A percentile compares a stretch with the other conserved stretches of the same genome.
Conservation (phyloP, 2,797 vertebrate species). For the Selene dorsalis region DNA sequence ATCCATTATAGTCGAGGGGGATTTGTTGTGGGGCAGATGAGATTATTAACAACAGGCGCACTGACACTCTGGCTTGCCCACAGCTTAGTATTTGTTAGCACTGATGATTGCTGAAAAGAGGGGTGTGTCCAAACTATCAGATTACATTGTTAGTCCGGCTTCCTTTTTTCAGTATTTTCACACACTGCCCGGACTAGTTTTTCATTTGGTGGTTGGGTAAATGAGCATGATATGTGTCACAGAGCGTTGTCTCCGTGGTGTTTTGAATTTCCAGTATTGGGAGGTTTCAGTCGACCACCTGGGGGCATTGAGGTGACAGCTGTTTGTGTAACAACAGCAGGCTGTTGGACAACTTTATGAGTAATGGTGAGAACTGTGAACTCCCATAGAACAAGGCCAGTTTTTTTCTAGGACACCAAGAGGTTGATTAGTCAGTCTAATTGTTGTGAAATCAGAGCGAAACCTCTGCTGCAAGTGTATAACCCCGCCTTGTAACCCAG, state of each 20-base stretch:
- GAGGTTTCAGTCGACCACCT: conserved; percentile 47
- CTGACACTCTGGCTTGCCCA: conserved; percentile 33
- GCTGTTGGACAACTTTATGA: conserved; percentile 39
- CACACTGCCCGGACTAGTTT: conserved; percentile 55
- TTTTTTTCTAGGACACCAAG: background rate
- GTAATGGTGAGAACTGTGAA: conserved; percentile 22
- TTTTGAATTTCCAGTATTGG: conserved; percentile 46
- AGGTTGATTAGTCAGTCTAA: conserved; percentile 57
- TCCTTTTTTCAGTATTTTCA: conserved; percentile 59
- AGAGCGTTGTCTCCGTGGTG: conserved; percentile 25
- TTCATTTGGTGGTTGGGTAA: conserved; percentile 33
- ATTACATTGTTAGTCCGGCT: conserved; percentile 64
- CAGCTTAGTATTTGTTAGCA: conserved; percentile 42
- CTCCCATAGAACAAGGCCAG: background rate
- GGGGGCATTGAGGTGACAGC: conserved; percentile 41
- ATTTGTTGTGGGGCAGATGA: conserved; percentile 71
- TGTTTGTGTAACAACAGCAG: conserved; percentile 34
- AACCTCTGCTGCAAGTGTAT: conserved; percentile 22
- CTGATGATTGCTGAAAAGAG: conserved; percentile 61
- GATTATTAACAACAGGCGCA: conserved; percentile 68
- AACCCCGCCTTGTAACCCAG: background rate
- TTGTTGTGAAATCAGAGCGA: conserved; percentile 70
- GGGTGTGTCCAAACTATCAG: conserved; percentile 76
- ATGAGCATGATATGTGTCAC: background rate
- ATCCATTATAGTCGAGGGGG: conserved; percentile 67